Percentiles rank a stretch among this genome's conserved stretches.
phyloP scores from a whole-genome alignment of 2,113 vertebrate genomes.

The Lycaon pictus region DNA sequence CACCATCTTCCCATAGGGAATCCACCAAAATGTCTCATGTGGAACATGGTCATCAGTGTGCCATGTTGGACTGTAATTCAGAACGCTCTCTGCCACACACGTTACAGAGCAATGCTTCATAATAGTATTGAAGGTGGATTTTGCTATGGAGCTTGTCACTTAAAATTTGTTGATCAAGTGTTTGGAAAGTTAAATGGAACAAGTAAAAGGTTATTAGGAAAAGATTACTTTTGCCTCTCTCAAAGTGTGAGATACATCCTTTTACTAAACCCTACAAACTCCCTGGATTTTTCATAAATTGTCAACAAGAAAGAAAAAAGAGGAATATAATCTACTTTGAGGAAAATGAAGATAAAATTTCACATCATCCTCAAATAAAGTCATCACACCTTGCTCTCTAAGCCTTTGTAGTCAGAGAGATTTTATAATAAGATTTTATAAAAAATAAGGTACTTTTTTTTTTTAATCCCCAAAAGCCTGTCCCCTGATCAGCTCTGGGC shows the following conservation, averaged over 20 bases:
- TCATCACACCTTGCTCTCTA: not conserved
- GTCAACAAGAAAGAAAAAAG: not conserved
- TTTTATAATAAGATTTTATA: not conserved
- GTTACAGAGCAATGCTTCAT: not conserved
- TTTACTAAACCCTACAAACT: slow-evolving; percentile 21
- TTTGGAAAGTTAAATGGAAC: slow-evolving; percentile 29
- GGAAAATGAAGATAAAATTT: not conserved
- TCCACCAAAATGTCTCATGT: not conserved
- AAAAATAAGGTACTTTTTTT: not conserved
- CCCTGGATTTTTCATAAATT: not conserved
- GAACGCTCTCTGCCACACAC: not conserved
- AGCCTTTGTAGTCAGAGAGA: not conserved
- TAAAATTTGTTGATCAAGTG: not conserved
- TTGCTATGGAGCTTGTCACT: not conserved
- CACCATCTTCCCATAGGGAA: not conserved
- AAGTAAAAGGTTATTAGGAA: not conserved
- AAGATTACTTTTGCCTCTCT: not conserved
- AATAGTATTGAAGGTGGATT: not conserved
- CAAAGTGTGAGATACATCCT: not conserved
- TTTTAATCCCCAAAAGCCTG: not conserved
- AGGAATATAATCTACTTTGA: not conserved
- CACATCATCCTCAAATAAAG: not conserved
- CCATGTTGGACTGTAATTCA: not conserved
- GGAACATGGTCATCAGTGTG: fast-evolving
- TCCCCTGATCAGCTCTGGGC: not conserved